These are phyloP conservation scores for Microctonus hyperodae DNA, from an alignment of 2,888 invertebrate genomes.

Conservation along the genomic window DNA sequence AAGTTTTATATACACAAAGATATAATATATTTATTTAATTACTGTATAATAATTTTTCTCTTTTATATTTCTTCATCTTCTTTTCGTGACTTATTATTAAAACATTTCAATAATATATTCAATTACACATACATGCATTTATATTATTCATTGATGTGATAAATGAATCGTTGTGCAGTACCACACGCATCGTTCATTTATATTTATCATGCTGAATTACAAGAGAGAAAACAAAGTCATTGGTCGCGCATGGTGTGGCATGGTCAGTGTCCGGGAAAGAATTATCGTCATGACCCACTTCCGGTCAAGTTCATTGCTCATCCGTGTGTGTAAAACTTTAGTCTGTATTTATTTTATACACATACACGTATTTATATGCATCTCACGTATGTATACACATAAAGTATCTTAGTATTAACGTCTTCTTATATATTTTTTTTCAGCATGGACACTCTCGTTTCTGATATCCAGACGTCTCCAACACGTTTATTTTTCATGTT, in stretches of 20 bases:
- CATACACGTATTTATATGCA: too few relatives aligned
- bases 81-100: too few relatives aligned
- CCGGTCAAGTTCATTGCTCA: conserved; percentile 61
- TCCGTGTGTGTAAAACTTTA: conserved; percentile 38
- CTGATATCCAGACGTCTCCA: too few relatives aligned
- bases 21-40: too few relatives aligned
- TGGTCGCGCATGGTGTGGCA: conserved; percentile 26
- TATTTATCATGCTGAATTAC: conserved; percentile 8
- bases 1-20: too few relatives aligned
- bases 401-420: too few relatives aligned
- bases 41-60: too few relatives aligned
- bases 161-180: conserved; percentile 12
- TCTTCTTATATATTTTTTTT: too few relatives aligned
- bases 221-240: conserved; percentile 26
- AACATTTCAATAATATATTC: background rate
- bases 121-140: too few relatives aligned
- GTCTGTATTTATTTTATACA: background rate
- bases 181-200: conserved; percentile 12
- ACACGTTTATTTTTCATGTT: background rate
- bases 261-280: conserved; percentile 31
- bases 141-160: conserved; percentile 3
- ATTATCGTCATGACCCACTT: conserved; percentile 56
- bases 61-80: too few relatives aligned
- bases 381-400: too few relatives aligned
- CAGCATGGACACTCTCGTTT: too few relatives aligned